Evolutionary conservation across 2,888 invertebrate species (phyloP), one percentile per base, ranked within the genome.

Genomic region (Apamea monoglypha): DNA sequence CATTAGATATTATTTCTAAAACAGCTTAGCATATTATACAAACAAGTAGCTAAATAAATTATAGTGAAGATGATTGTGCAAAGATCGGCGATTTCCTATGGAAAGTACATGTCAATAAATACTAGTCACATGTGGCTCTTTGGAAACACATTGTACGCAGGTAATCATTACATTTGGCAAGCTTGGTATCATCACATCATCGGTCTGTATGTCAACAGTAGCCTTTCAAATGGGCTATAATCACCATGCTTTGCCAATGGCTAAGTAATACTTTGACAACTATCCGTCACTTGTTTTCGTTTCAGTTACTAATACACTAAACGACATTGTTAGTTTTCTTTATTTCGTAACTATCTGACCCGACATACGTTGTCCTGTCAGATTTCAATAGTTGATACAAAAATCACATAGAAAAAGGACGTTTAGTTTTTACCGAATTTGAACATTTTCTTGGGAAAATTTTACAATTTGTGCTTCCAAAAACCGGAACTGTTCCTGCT

Each of bases 101-200:
- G 73, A 72, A 72, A 73, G n/a, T 68, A 59, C 53, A 36, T 67
- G 3, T 7, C 21, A 14, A 68, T 44, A 44, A 59, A 53, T 50
- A 56, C 44, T 16, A 67, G 12, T n/a, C 21, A 44, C 14, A 25
- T 18, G 40, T 16, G 14, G 53, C 18, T 71, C 64, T 71, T 64
- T 29, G 47, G 47, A 79, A 79, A 66, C 40, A n/a, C 21, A n/a
- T 36, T 44, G 32, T 32, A 2, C 44, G 16, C 2, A 68, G 5
- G 59, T 72, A 29, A 53, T 67, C 50, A 80, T 73, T 80, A 80
- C 67, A 44, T 67, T 78, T 61, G 44, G n/a, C 73, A 80, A 80
- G 53, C 44, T 47, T 21, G 56, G 5, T 53, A n/a, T 32, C 53
- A 25, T 53, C 21, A 53, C 1, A 12, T 53, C n/a, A 32, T 40